Evolutionary conservation across 2,888 invertebrate genomes (phyloP).

Genomic region (Flexamia atlantica): DNA sequence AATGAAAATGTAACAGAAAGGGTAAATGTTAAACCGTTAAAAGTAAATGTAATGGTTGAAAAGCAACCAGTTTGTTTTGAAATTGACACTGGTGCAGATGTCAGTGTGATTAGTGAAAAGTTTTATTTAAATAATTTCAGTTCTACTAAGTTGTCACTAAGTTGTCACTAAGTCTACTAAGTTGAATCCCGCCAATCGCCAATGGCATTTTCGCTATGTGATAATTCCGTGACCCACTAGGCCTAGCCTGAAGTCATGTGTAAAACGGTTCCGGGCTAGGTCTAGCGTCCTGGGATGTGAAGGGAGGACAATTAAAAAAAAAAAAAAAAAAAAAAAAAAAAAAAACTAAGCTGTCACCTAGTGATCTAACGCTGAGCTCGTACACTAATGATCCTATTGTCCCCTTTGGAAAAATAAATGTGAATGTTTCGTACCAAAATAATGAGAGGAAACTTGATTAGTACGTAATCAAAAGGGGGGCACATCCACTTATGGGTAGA

Average conservation of each 20-base stretch:
- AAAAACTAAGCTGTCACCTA: neutral
- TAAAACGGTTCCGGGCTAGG: too few species aligned
- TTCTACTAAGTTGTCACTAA: neutral
- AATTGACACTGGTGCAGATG: constrained; percentile 46
- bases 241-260: too few species aligned
- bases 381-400: constrained; percentile 48
- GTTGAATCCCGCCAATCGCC: too few species aligned
- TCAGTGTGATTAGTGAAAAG: neutral
- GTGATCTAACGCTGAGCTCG: neutral
- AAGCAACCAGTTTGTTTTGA: constrained; percentile 23
- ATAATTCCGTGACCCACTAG: too few species aligned
- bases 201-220: too few species aligned
- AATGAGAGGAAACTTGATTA: constrained; percentile 16
- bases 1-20: neutral
- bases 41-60: constrained; percentile 14
- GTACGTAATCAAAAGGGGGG: constrained; percentile 59
- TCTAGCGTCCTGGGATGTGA: too few species aligned
- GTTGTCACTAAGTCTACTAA: too few species aligned
- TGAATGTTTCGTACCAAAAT: constrained; percentile 8
- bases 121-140: constrained; percentile 31
- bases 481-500: constrained; percentile 47
- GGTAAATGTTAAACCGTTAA: constrained; percentile 17
- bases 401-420: constrained; percentile 39
- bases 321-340: too few species aligned
- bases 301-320: too few species aligned